These are phyloP conservation scores for Scomber colias DNA, from an alignment of 2,113 vertebrate species.

Conservation along the genomic window DNA sequence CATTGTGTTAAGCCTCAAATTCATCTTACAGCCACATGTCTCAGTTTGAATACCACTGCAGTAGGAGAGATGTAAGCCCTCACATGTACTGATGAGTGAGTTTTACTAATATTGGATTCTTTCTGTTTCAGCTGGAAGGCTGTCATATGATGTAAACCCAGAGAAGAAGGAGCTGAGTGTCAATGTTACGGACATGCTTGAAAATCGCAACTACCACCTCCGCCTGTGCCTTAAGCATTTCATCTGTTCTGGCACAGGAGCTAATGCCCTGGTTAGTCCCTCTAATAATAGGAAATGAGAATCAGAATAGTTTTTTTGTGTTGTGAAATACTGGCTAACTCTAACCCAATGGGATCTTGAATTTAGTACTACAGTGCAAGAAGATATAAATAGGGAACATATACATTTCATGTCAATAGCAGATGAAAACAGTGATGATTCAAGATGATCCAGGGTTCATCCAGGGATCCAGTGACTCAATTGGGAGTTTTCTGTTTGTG, in stretches of 20 bases:
- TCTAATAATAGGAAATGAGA: not conserved
- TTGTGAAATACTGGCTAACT: not conserved
- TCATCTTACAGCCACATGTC: too few relatives aligned
- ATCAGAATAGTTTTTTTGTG: not conserved
- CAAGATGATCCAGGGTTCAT: too few relatives aligned
- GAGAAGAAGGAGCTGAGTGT: slow-evolving; percentile 83
- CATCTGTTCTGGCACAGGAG: slow-evolving; percentile 84
- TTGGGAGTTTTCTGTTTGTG: too few relatives aligned
- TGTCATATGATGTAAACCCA: slow-evolving; percentile 83
- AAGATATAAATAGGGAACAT: not conserved
- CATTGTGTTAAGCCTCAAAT: too few relatives aligned
- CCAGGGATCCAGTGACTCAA: too few relatives aligned
- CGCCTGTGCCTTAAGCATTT: slow-evolving; percentile 89
- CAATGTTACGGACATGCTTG: slow-evolving; percentile 79
- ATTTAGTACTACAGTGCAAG: not conserved
- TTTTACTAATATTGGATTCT: not conserved
- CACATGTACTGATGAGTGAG: too few relatives aligned
- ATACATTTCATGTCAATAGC: too few relatives aligned
- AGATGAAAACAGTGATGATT: too few relatives aligned
- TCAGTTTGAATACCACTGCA: too few relatives aligned
- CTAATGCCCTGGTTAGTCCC: slow-evolving; percentile 81
- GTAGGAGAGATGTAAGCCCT: too few relatives aligned
- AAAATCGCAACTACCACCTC: slow-evolving; percentile 82
- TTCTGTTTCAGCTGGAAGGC: slow-evolving; percentile 80
- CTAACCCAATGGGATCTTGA: not conserved